Base-by-base conservation (phyloP, 2,888 invertebrate species). In the Meta bourneti region DNA sequence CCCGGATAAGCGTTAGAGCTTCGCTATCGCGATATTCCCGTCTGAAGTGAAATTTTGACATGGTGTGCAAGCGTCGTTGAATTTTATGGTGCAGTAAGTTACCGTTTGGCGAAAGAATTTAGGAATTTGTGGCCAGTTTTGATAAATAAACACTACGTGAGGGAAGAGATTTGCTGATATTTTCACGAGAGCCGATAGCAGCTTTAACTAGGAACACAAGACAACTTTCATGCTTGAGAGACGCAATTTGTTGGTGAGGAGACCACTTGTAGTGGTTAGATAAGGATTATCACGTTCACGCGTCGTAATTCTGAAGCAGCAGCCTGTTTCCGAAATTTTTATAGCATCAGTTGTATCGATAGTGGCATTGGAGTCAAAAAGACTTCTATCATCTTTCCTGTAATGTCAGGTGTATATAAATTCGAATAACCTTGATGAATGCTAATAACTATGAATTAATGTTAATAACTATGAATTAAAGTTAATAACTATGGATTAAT, bases 11-110 rank as follows among this genome's bases (percentile, higher is more conserved):
- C 8, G 16, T 70, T 34, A 81, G 70, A 69, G 81, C 11, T 11
- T 5, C 16, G 34, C 48, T 49, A 69, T 81, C 70, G 34, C 19
- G 19, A 69, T 20, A n/a, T 8, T 81, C 6, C 20, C 6, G 69
- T n/a, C 20, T 13, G 19, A 79, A 72, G n/a, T 11, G 61, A 79
- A 20, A 20, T 19, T 49, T 81, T 70, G 13, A 16, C 81, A 19
- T 70, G 49, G 70, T 61, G n/a, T 79, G 52, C 8, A 19, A 79
- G 61, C 61, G 79, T 52, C 49, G 71, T 81, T 70, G 69, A 16
- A 34, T 81, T 81, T 81, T 70, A 81, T 69, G 81, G 13, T 70
- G 70, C 16, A 51, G 70, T 81, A 81, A 81, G 69, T 81, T 61
- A 48, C 20, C 48, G 13, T 70, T 70, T 48, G 70, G 48, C 6